Percentiles rank a stretch among this genome's conserved stretches.
Conservation (phyloP, 2,888 invertebrate species). For the Drosophila paracracens region DNA sequence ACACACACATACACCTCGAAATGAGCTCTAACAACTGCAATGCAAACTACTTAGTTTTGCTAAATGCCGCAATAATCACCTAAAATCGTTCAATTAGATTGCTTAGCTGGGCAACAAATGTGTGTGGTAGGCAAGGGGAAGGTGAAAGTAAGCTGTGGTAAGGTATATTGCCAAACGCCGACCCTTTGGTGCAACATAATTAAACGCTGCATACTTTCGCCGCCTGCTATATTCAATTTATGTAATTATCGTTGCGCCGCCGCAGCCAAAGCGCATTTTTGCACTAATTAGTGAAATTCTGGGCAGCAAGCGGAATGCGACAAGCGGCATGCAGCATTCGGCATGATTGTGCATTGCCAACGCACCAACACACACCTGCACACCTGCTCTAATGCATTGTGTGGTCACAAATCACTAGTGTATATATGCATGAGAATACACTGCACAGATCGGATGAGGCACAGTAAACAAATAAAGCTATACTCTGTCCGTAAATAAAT, state of each 20-base stretch:
- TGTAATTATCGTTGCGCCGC: conserved; percentile 54
- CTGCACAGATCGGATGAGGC: background rate
- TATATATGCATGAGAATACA: background rate
- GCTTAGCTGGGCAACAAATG: conserved; percentile 8
- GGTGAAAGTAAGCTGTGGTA: background rate
- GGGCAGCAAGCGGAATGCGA: conserved; percentile 24
- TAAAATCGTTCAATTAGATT: conserved; percentile 34
- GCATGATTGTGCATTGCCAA: conserved; percentile 26
- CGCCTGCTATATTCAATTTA: conserved; percentile 60
- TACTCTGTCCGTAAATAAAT: too few species aligned
- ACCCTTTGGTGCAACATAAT: conserved; percentile 42
- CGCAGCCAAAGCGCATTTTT: conserved; percentile 53
- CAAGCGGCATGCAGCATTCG: conserved; percentile 19
- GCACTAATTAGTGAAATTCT: conserved; percentile 74
- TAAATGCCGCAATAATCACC: conserved; percentile 37
- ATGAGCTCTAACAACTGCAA: conserved; percentile 21
- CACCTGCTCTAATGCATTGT: conserved; percentile 13
- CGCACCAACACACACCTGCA: background rate
- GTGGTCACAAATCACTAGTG: conserved; percentile 29
- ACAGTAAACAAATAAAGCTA: background rate
- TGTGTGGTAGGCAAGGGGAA: background rate
- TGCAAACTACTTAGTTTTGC: conserved; percentile 22
- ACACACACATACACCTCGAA: background rate
- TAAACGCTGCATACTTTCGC: conserved; percentile 67
- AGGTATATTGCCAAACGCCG: background rate